These are phyloP conservation scores for Synergus laeviventris DNA, from an alignment of 2,888 invertebrate species.

Conservation along the genomic window DNA sequence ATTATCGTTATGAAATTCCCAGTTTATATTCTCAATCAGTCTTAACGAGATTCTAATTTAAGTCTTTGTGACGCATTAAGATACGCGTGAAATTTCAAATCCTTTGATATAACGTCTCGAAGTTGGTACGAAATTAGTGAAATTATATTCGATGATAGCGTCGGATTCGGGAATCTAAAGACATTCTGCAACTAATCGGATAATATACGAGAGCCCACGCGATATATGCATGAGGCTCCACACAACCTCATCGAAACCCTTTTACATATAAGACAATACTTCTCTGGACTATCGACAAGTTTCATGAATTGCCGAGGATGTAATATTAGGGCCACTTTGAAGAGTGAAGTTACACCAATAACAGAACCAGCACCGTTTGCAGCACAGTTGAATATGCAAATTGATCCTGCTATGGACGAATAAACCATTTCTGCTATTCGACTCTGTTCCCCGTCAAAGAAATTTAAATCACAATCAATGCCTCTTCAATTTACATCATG, in stretches of 20 bases:
- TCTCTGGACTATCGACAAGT: constrained; percentile 55
- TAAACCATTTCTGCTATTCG: constrained; percentile 53
- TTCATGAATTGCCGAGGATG: constrained; percentile 58
- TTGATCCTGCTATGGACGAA: constrained; percentile 61
- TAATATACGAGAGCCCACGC: constrained; percentile 8
- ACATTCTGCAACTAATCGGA: constrained; percentile 27
- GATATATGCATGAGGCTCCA: background rate
- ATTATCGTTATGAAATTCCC: constrained; percentile 8
- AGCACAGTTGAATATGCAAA: constrained; percentile 64
- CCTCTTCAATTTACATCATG: background rate
- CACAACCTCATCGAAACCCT: background rate
- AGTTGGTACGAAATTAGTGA: constrained; percentile 38
- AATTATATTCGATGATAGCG: constrained; percentile 34
- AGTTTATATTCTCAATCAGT: constrained; percentile 28
- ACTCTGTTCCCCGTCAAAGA: constrained; percentile 3
- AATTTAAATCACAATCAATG: constrained; percentile 17
- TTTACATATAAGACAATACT: constrained; percentile 57
- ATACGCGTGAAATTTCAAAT: constrained; percentile 18
- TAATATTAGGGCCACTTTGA: constrained; percentile 64
- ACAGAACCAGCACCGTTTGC: constrained; percentile 57
- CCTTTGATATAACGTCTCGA: constrained; percentile 32
- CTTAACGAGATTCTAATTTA: constrained; percentile 30
- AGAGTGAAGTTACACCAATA: constrained; percentile 64
- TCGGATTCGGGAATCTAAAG: constrained; percentile 15
- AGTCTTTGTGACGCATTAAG: constrained; percentile 34